These are phyloP conservation scores for Herminia tarsipennalis DNA, from an alignment of 2,888 invertebrate genomes.

Conservation along the genomic window DNA sequence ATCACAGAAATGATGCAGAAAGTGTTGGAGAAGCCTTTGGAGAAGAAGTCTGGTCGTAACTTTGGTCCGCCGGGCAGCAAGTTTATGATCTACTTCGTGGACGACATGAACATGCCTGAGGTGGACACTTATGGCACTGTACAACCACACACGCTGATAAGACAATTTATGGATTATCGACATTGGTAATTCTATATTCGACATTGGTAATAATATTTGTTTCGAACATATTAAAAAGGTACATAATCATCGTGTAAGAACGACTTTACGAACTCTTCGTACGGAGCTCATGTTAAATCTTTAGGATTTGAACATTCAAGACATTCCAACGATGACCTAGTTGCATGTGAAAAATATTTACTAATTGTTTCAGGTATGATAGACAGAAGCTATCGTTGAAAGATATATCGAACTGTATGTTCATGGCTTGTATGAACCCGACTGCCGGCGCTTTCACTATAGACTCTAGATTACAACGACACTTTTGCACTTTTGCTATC, in stretches of 20 bases:
- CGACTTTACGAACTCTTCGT: no score
- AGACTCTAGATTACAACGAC: slow-evolving; percentile 94
- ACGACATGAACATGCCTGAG: slow-evolving; percentile 99
- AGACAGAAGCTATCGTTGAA: slow-evolving; percentile 93
- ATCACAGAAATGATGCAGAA: slow-evolving; percentile 92
- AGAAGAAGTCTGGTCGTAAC: slow-evolving; percentile 97
- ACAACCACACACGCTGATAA: slow-evolving; percentile 96
- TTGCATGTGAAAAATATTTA: no score
- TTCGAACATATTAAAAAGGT: no score
- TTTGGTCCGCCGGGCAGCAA: slow-evolving; percentile 98
- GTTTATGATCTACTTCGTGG: slow-evolving; percentile 96
- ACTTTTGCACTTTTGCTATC: slow-evolving; percentile 94
- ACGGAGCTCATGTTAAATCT: no score
- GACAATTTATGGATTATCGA: slow-evolving; percentile 96
- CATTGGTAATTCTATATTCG: slow-evolving; percentile 93
- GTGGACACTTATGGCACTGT: slow-evolving; percentile 97
- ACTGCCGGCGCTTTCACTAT: slow-evolving; percentile 98
- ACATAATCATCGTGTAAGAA: no score
- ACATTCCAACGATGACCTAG: no score
- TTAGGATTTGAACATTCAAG: no score
- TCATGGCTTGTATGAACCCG: slow-evolving; percentile 98
- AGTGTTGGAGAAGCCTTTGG: slow-evolving; percentile 95
- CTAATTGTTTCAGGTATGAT: slow-evolving; percentile 88
- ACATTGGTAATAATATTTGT: no score
- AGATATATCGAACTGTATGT: slow-evolving; percentile 97